Evolutionary conservation across 2,888 invertebrate genomes (phyloP), one percentile per base, ranked within the genome.

Genomic region (Luperina testacea): DNA sequence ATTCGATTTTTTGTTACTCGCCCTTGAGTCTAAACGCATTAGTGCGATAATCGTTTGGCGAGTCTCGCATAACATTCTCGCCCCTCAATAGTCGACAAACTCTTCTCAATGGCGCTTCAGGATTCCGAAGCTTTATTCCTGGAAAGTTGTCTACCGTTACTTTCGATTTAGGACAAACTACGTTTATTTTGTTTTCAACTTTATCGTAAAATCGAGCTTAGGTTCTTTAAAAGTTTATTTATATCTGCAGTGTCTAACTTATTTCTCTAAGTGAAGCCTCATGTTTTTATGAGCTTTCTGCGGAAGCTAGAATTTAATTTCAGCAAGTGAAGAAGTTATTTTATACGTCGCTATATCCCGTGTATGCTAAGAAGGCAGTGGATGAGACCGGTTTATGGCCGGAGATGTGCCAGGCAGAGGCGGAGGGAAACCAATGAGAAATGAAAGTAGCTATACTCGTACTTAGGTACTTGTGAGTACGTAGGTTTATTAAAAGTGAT

Each of bases 271-370:
- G 42, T 24, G n/a, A 67, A 63, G 48, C 67, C 24, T 68, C 57
- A 63, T 72, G 72, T 84, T 80, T 81, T 69, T 80, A 84, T 48
- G 53, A 67, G 59, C 57, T 80, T 69, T 65, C n/a, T 59, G 65
- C 13, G 80, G 72, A 72, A 84, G 68, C 51, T 72, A 69, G 84
- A 84, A 80, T 82, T 82, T 84, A 81, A 82, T 82, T 82, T 82
- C 51, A 24, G 17, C 42, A 53, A 80, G 63, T 61, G 42, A 72
- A 80, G 81, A 73, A 81, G 81, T 84, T 84, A 80, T 84, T 84
- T 81, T 84, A 82, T 59, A 59, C 63, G 51, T 72, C 72, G 72
- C 57, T 84, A 42, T 84, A 80, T 51, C 17, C 45, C 48, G 72
- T 17, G 45, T 82, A 82, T 77, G 80, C 38, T 82, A 83, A 77